Base-by-base conservation (phyloP, 1,140 invertebrate species). In the Drosophila tani region DNA sequence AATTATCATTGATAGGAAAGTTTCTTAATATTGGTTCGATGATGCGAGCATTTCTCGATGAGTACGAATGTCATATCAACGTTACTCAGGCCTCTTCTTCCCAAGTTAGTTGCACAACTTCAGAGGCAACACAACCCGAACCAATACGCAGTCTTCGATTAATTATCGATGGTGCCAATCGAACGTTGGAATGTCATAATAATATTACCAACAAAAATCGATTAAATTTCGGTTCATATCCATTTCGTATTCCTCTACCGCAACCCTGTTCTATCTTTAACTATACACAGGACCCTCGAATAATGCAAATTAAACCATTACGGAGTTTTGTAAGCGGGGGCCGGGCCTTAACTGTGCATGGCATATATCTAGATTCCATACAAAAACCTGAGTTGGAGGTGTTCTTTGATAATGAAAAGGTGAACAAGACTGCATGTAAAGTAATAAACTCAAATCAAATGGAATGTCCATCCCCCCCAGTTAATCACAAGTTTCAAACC, bases 11-110 rank as follows among this genome's bases (percentile, higher is more conserved):
- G 65, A 96, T 95, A 75, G 99, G 99, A 17, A 95, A 96, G 76
- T 97, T 98, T 93, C 93, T 99, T 50, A 98, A 99, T 91, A 98
- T 99, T 91, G 99, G 99, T 5, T 98, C 97, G 35, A 95, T 95
- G 69, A 96, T 98, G 64, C 95, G 95, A 4, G 98, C 98, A 0
- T 97, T 95, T 92, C 93, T 99, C 9, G 98, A 99, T 93, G 96
- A 98, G 75, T 94, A 98, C 56, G 95, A 96, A 5, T 99, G 99
- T 93, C 93, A 95, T 79, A 97, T 99, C 8, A 98, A 98, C 91
- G 95, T 95, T 64, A 97, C 96, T 1, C 96, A 98, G 93, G 97
- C 97, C 9, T 97, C 97, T n/a, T 98, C 97, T 74, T 96, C 96
- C 24, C 95, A 97, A 82, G 93, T 99, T 41, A 97, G 96, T 35